Percentiles rank a stretch among this genome's conserved stretches.
These are phyloP conservation scores for Drosophila nr. medialis DNA, from an alignment of 2,888 invertebrate genomes.

Conservation along the genomic window DNA sequence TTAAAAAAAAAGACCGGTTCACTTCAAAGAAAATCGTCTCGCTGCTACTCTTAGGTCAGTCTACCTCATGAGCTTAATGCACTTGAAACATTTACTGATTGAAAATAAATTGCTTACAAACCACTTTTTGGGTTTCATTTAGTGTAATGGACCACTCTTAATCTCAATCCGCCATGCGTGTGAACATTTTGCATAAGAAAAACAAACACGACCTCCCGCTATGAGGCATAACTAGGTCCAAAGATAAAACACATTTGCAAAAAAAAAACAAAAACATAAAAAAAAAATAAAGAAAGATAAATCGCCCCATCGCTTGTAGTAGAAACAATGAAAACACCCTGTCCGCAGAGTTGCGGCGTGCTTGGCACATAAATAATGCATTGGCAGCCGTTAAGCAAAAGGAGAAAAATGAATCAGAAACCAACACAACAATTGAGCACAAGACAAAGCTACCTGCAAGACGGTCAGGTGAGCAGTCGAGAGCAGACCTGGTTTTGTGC, in stretches of 20 bases:
- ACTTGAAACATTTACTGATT: slow-evolving; percentile 34
- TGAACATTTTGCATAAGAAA: slow-evolving; percentile 59
- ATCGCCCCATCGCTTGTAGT: slow-evolving; percentile 60
- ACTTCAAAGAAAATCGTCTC: neutral
- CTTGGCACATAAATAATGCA: slow-evolving; percentile 75
- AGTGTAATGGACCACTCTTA: slow-evolving; percentile 35
- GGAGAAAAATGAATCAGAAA: slow-evolving; percentile 24
- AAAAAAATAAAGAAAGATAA: slow-evolving; percentile 57
- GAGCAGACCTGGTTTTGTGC: slow-evolving; percentile 48
- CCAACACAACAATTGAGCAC: slow-evolving; percentile 46
- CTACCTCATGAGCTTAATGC: neutral
- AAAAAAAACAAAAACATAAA: slow-evolving; percentile 8
- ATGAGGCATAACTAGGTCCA: slow-evolving; percentile 4
- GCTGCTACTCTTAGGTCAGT: neutral
- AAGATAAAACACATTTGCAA: slow-evolving; percentile 42
- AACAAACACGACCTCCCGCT: slow-evolving; percentile 8
- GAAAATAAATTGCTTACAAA: slow-evolving; percentile 18
- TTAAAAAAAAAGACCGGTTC: neutral
- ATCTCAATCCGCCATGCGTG: slow-evolving; percentile 47
- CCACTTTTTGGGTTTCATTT: slow-evolving; percentile 16
- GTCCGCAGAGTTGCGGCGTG: slow-evolving; percentile 53
- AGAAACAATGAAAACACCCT: slow-evolving; percentile 63
- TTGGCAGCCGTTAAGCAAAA: slow-evolving; percentile 52
- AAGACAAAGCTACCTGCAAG: slow-evolving; percentile 59
- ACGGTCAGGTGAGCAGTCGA: slow-evolving; percentile 48